phyloP scores from a whole-genome alignment of 2,113 vertebrate species.

The Ornithorhynchus anatinus region DNA sequence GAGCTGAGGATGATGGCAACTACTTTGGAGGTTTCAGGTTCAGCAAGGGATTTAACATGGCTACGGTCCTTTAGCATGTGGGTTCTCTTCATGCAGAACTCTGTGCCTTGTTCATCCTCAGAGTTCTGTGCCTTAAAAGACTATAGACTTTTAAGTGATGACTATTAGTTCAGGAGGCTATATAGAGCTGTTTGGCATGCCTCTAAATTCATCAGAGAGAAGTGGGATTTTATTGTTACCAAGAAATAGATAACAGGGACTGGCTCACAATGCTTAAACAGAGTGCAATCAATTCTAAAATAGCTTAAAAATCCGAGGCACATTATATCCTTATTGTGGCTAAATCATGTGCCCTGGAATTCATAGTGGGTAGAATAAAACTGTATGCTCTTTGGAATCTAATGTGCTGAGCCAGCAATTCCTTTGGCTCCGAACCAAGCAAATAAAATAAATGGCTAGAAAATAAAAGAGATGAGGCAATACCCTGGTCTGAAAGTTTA shows the following conservation, averaged over 20 bases:
- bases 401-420: conserved; percentile 14
- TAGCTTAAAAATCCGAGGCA: neutral
- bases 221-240: neutral
- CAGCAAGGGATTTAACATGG: neutral
- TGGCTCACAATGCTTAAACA: neutral
- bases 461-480: conserved; percentile 5
- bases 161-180: neutral
- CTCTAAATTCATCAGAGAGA: neutral
- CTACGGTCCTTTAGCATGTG: neutral
- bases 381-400: conserved; percentile 9
- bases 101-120: neutral
- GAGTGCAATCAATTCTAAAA: conserved; percentile 4
- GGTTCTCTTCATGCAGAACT: neutral
- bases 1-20: neutral
- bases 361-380: conserved; percentile 6
- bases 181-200: neutral
- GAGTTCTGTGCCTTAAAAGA: neutral
- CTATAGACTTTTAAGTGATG: conserved; percentile 9
- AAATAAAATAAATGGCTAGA: conserved; percentile 8
- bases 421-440: conserved; percentile 11
- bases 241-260: conserved; percentile 1
- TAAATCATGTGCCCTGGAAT: conserved; percentile 10
- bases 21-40: neutral
- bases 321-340: neutral
- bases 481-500: neutral